Evolutionary conservation across 1,140 invertebrate species (phyloP).

Genomic region (Pteromalus puparum): DNA sequence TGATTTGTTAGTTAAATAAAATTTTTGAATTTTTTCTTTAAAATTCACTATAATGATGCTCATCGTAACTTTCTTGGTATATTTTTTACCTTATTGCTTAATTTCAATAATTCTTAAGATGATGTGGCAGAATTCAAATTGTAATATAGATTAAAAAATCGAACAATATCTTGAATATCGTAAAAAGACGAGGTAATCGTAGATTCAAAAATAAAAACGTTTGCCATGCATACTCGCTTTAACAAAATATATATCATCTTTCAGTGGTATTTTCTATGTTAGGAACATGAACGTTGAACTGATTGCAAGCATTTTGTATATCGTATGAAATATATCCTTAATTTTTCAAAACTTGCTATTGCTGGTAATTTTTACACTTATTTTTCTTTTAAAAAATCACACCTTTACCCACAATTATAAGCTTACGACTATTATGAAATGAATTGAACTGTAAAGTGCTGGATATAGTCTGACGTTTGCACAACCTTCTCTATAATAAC

Average conservation of each 20-base stretch:
- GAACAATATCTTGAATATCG: neutral
- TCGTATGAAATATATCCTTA: neutral
- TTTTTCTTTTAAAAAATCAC: neutral
- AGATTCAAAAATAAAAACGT: neutral
- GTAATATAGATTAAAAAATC: slow-evolving; percentile 1
- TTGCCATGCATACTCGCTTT: neutral
- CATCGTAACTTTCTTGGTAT: neutral
- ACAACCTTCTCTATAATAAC: neutral
- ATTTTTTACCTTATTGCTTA: neutral
- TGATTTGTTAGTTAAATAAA: neutral
- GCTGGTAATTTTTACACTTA: neutral
- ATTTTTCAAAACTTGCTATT: neutral
- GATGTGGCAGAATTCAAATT: neutral
- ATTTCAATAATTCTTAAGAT: neutral
- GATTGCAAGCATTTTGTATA: neutral
- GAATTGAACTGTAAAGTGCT: neutral
- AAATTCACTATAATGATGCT: too few relatives aligned
- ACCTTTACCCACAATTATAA: neutral
- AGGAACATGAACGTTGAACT: neutral
- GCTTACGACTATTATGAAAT: neutral
- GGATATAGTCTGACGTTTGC: neutral
- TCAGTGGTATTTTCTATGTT: neutral
- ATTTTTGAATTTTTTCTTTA: neutral
- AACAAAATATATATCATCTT: neutral
- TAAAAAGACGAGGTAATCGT: neutral